Base-by-base conservation (phyloP, 2,797 vertebrate species). In the Coregonus sp. region DNA sequence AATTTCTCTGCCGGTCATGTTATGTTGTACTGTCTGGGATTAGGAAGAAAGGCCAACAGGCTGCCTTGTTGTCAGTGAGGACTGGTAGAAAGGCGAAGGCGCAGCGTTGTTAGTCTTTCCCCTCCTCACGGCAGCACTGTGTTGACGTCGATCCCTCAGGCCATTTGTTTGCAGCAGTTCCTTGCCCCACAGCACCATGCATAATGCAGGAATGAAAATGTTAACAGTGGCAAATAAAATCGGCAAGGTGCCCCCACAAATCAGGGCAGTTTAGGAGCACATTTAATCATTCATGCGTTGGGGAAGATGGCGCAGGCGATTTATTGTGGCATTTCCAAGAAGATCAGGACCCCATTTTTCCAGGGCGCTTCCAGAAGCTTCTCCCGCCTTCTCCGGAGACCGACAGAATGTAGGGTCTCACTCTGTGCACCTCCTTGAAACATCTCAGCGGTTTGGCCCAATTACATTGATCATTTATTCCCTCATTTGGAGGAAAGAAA, bases 201-300 rank as follows among this genome's bases (percentile, higher is more conserved):
- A 95, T 94, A 92, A 94, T 94, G 92, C 93, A 94, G 86, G 92
- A 90, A 94, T 92, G 93, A 94, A 95, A 95, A 95, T 95, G 94
- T 95, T 95, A 95, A 95, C 94, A 94, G 93, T 93, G 92, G 93
- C 94, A 94, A 94, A 95, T 94, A 95, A 95, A 95, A 95, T 94
- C 89, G 89, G 92, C 93, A 94, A 94, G 94, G 94, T 94, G 94
- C 93, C 94, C 94, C 92, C 94, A 94, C 93, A 95, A 95, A 95
- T 95, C 94, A 95, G 93, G 89, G 90, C 91, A 90, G 92, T 94
- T 94, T 94, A 95, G 93, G 92, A 94, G 93, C 93, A 94, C 87
- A 90, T 94, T 95, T 95, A 94, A 95, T 94, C 94, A 94, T 92
- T 90, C 87, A 72, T 87, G 90, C 91, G 82, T 93, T 87, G 89